phyloP scores from a whole-genome alignment of 2,797 vertebrate species.

The Ptychobarbus kaznakovi region DNA sequence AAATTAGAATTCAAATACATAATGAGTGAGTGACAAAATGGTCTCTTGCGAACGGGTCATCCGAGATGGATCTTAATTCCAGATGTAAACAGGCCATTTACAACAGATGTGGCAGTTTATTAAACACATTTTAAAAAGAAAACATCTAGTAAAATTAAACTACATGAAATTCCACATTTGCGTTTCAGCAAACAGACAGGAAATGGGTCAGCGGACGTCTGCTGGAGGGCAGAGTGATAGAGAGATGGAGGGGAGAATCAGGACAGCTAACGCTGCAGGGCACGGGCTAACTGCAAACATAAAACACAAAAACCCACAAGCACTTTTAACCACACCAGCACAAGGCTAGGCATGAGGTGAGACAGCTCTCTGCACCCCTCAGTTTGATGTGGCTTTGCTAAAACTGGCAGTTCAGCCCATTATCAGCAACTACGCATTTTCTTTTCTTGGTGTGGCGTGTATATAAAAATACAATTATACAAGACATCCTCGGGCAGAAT shows the following conservation, averaged over 20 bases:
- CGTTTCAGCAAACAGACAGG: conserved; percentile 11
- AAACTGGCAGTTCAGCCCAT: not conserved
- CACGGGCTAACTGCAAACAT: not conserved
- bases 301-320: conserved; percentile 22
- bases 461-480: conserved; percentile 15
- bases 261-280: conserved; percentile 35
- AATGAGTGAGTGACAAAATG: not conserved
- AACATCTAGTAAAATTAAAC: not conserved
- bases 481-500: not conserved
- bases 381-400: not conserved
- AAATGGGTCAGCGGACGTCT: conserved; percentile 49
- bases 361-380: not conserved
- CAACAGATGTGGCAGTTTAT: conserved; percentile 1
- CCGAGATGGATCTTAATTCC: not conserved
- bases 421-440: conserved; percentile 12
- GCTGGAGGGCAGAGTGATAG: conserved; percentile 28
- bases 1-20: not conserved
- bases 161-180: conserved; percentile 10
- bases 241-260: conserved; percentile 39
- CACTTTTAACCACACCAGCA: conserved; percentile 14
- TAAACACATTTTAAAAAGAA: not conserved
- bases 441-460: not conserved
- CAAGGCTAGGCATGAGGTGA: not conserved
- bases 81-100: not conserved
- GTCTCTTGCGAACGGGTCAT: not conserved